phyloP scores from a whole-genome alignment of 2,888 invertebrate genomes.

The Exocentrus adspersus region DNA sequence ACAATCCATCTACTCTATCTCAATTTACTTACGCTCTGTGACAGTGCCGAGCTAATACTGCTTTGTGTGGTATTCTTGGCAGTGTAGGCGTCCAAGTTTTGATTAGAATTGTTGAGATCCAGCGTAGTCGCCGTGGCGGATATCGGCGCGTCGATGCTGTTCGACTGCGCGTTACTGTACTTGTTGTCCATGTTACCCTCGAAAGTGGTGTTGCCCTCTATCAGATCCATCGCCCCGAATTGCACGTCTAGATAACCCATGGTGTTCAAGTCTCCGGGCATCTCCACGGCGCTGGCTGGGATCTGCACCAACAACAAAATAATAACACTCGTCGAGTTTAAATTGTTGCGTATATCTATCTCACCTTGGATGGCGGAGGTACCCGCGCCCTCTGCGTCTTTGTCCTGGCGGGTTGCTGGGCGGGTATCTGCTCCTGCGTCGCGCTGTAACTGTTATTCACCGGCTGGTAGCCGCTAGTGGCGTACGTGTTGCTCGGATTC shows the following conservation, averaged over 20 bases:
- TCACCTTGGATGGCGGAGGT: constrained; percentile 86
- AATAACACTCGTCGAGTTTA: not conserved
- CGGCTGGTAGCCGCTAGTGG: constrained; percentile 35
- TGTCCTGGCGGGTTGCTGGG: constrained; percentile 66
- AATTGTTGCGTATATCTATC: not conserved
- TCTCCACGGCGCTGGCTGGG: constrained; percentile 93
- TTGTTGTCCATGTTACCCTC: constrained; percentile 63
- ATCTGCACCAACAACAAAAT: constrained; percentile 69
- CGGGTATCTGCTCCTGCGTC: constrained; percentile 31
- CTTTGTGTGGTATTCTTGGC: constrained; percentile 59
- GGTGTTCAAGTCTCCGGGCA: constrained; percentile 89
- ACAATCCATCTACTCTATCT: constrained; percentile 60
- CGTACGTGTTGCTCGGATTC: constrained; percentile 38
- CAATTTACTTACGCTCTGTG: constrained; percentile 60
- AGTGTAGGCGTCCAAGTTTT: constrained; percentile 64
- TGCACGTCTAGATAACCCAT: constrained; percentile 89
- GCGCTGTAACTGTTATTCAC: constrained; percentile 43
- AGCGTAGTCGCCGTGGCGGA: constrained; percentile 50
- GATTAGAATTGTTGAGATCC: constrained; percentile 62
- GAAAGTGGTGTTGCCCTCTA: constrained; percentile 64
- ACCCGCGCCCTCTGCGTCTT: constrained; percentile 77
- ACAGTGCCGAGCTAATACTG: constrained; percentile 63
- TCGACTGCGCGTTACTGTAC: constrained; percentile 58
- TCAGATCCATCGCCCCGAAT: constrained; percentile 89
- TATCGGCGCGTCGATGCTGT: constrained; percentile 51